Evolutionary conservation across 2,888 invertebrate species (phyloP).

Genomic region (Lagria hirta): DNA sequence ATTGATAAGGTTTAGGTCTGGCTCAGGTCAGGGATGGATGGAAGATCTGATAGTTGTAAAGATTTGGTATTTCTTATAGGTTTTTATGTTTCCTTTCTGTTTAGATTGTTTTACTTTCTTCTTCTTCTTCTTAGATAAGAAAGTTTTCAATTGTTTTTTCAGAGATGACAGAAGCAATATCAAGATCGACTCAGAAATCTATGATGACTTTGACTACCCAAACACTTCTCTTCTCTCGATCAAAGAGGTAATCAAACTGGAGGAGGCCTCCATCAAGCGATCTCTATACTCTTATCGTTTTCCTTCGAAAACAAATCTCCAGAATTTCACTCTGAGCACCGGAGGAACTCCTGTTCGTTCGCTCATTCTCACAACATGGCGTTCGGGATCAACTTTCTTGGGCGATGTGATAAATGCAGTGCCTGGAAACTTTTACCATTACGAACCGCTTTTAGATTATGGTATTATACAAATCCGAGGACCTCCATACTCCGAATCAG

Average conservation of each 20-base stretch:
- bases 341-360: conserved; percentile 74
- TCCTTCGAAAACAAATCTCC: conserved; percentile 62
- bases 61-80: too few relatives aligned
- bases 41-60: too few relatives aligned
- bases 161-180: too few relatives aligned
- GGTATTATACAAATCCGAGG: conserved; percentile 81
- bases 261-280: conserved; percentile 57
- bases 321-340: conserved; percentile 68
- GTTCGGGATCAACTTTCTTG: conserved; percentile 87
- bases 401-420: conserved; percentile 82
- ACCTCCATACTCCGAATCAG: conserved; percentile 67
- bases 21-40: too few relatives aligned
- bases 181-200: conserved; percentile 5
- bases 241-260: conserved; percentile 60
- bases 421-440: conserved; percentile 87
- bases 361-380: conserved; percentile 84
- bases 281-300: conserved; percentile 66
- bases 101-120: too few relatives aligned
- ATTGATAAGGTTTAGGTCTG: too few relatives aligned
- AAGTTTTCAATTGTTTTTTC: too few relatives aligned
- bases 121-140: too few relatives aligned
- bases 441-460: conserved; percentile 83
- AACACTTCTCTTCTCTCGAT: conserved; percentile 47
- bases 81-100: too few relatives aligned
- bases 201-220: conserved; percentile 1